These are phyloP conservation scores for Xylocampa areola DNA, from an alignment of 2,888 invertebrate genomes.

Conservation along the genomic window DNA sequence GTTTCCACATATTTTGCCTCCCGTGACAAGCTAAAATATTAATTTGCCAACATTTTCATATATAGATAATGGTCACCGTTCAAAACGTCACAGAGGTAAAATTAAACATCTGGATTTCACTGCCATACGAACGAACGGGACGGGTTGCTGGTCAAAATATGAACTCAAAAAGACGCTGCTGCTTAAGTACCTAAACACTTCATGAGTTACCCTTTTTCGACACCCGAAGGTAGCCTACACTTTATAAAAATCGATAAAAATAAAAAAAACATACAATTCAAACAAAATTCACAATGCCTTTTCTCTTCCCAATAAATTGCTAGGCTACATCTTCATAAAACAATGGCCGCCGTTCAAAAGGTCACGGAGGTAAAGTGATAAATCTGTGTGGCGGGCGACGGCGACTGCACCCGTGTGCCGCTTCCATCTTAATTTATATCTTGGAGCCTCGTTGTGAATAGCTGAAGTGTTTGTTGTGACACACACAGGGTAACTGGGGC, in stretches of 20 bases:
- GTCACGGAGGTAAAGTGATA: conserved; percentile 52
- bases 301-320: conserved; percentile 29
- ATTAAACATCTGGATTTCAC: conserved; percentile 59
- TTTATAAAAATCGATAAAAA: too few relatives aligned
- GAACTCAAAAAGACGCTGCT: too few relatives aligned
- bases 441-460: conserved; percentile 49
- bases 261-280: conserved; percentile 5
- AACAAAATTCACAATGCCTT: conserved; percentile 19
- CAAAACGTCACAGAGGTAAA: conserved; percentile 49
- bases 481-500: conserved; percentile 45
- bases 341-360: conserved; percentile 45
- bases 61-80: conserved; percentile 45
- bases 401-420: conserved; percentile 58
- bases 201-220: too few relatives aligned
- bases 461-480: conserved; percentile 57
- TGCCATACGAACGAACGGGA: too few relatives aligned
- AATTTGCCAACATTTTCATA: conserved; percentile 50
- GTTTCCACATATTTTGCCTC: too few relatives aligned
- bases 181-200: too few relatives aligned
- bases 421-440: conserved; percentile 64
- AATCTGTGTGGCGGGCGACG: conserved; percentile 47
- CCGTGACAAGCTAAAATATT: too few relatives aligned
- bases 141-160: too few relatives aligned
- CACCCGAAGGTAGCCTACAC: too few relatives aligned
- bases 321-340: conserved; percentile 51